Evolutionary conservation across 2,797 vertebrate genomes (phyloP).

Genomic region (Chloroceryle amazona): DNA sequence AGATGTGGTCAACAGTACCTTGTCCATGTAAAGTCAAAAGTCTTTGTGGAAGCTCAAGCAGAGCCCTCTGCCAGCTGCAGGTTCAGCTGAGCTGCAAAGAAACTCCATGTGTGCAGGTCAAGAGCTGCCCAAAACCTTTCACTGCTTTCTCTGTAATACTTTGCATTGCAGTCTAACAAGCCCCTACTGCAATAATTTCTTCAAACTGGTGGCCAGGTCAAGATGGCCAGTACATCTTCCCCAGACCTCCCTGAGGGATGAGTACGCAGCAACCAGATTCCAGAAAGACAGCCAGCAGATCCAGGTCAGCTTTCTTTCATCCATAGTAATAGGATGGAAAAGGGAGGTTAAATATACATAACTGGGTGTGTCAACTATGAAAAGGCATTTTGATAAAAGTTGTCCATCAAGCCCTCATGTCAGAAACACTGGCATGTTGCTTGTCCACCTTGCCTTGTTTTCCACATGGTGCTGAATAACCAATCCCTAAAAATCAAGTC

Average conservation of each 20-base stretch:
- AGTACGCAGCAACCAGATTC: background rate
- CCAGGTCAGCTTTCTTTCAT: background rate
- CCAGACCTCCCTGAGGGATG: background rate
- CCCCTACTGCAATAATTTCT: background rate
- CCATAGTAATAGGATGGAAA: background rate
- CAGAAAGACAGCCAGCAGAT: background rate
- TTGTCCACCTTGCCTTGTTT: background rate
- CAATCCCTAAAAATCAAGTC: background rate
- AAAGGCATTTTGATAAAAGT: background rate
- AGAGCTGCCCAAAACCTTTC: background rate
- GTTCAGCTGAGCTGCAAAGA: background rate
- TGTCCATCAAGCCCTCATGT: accelerated
- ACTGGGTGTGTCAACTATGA: background rate
- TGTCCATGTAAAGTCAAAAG: background rate
- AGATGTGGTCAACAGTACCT: background rate
- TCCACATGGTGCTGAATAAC: background rate
- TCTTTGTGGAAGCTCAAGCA: background rate
- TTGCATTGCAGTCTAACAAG: background rate
- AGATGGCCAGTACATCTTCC: background rate
- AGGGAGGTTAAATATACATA: background rate
- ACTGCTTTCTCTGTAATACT: background rate
- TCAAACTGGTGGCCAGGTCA: background rate
- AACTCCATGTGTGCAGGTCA: background rate
- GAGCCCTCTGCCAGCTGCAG: accelerated
- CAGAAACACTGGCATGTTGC: background rate